A percentile compares a stretch with the other conserved stretches of the same genome.
Evolutionary conservation across 2,797 vertebrate species (phyloP).

Genomic region (Dryobates pubescens): DNA sequence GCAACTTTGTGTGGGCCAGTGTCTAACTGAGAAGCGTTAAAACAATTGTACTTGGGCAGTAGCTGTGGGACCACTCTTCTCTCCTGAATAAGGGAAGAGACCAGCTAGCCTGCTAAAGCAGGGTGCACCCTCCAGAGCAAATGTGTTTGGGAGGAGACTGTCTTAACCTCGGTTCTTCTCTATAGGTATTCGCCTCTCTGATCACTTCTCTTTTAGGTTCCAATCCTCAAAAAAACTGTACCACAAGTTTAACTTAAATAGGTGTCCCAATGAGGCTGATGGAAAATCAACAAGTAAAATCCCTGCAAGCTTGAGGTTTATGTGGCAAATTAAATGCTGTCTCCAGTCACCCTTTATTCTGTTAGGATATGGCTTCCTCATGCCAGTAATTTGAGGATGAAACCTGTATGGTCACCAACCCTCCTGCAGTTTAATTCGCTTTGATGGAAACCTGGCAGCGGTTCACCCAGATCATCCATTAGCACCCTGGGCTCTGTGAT

Average conservation of each 20-base stretch:
- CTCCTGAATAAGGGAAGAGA: background rate
- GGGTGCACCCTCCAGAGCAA: background rate
- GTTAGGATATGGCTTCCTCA: background rate
- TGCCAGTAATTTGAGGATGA: background rate
- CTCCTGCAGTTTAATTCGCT: background rate
- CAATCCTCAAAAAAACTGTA: background rate
- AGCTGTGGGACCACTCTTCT: background rate
- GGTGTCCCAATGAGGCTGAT: background rate
- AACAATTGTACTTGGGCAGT: background rate
- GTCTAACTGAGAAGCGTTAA: background rate
- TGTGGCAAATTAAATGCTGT: background rate
- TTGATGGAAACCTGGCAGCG: background rate
- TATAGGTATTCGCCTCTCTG: background rate
- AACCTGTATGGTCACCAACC: background rate
- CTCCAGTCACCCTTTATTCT: background rate
- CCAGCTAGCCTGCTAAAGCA: background rate
- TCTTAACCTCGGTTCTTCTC: background rate
- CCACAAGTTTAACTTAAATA: background rate
- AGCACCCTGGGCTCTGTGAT: background rate
- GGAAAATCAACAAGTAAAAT: background rate
- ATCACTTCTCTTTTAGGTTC: background rate
- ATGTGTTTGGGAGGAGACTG: background rate
- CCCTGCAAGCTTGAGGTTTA: background rate
- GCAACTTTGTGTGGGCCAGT: rapidly evolving
- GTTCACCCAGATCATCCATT: background rate